These are phyloP conservation scores for Notamacropus eugenii DNA, from an alignment of 2,797 vertebrate genomes.

Conservation along the genomic window DNA sequence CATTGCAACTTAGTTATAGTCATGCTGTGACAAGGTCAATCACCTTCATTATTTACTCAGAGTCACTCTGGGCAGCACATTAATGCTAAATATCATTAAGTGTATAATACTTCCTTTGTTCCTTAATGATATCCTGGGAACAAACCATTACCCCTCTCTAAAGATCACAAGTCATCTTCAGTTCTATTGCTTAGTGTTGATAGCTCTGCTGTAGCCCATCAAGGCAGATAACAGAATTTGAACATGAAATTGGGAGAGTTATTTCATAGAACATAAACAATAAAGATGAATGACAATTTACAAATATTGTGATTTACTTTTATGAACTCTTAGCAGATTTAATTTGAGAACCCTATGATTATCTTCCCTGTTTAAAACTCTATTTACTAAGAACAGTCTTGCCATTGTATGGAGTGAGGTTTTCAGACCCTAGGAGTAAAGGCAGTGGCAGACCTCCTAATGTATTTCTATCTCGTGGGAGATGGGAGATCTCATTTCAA, in stretches of 20 bases:
- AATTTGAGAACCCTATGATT: conserved; percentile 73
- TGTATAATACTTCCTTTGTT: neutral
- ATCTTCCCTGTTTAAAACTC: conserved; percentile 65
- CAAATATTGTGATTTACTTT: conserved; percentile 51
- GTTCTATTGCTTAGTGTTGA: neutral
- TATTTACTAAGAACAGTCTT: conserved; percentile 69
- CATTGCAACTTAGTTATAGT: neutral
- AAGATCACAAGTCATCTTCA: neutral
- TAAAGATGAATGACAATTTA: conserved; percentile 64
- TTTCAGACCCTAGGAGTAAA: conserved; percentile 45
- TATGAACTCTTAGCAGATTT: conserved; percentile 62
- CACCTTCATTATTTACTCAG: neutral
- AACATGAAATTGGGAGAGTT: conserved; percentile 48
- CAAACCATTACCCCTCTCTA: neutral
- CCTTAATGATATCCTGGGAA: conserved; percentile 10
- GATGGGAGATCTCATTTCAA: conserved; percentile 49
- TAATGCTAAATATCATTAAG: neutral
- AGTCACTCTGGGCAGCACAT: neutral
- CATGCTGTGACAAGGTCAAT: conserved; percentile 7
- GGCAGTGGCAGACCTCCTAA: neutral
- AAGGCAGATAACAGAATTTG: neutral
- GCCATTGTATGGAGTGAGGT: neutral
- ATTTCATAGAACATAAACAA: conserved; percentile 55
- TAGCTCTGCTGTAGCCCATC: neutral
- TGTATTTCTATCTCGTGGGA: neutral